Base-by-base conservation (phyloP, 1,140 invertebrate genomes). In the Lordiphosa clarofinis region DNA sequence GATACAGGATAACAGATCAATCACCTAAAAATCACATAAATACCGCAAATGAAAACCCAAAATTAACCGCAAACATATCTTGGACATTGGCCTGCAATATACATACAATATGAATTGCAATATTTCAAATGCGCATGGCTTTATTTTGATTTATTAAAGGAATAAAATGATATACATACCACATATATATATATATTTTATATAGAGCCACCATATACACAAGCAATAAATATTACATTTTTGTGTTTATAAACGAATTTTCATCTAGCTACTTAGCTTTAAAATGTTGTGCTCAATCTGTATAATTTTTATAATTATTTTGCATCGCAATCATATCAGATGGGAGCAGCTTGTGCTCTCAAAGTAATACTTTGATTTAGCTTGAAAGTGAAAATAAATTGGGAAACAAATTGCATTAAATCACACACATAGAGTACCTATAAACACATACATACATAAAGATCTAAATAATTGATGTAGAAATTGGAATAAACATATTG, bases 71-170 rank as follows among this genome's bases (percentile, higher is more conserved):
- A 87, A 81, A 87, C 86, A 87, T 87, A 87, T 87, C 86, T 76
- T 81, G 65, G 78, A 87, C 61, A 87, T 87, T 86, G 74, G 86
- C 86, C 86, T 87, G 78, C 70, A 86, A 82, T 79, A 79, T 65
- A 43, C 58, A 24, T 5, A 31, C 8, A 31, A 31, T 31, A 31
- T 31, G 28, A 31, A 31, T 31, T 31, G 28, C 28, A 31, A 31
- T 82, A 73, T 73, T 56, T 60, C 60, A 62, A 28, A 11, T 44
- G 42, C 50, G 70, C 67, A 72, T 72, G 60, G 72, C 73, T 78
- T 86, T 86, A 79, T 73, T 82, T 58, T 84, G 47, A 56, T 78
- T 73, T 73, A 56, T 82, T 78, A 49, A 40, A 47, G 40, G 31
- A 39, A 38, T 56, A 50, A 57, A 21, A 57, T 42, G 61, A 56